A percentile compares a stretch with the other conserved stretches of the same genome.
Conservation (phyloP, 2,888 invertebrate genomes). For the Leucophora obtusa region DNA sequence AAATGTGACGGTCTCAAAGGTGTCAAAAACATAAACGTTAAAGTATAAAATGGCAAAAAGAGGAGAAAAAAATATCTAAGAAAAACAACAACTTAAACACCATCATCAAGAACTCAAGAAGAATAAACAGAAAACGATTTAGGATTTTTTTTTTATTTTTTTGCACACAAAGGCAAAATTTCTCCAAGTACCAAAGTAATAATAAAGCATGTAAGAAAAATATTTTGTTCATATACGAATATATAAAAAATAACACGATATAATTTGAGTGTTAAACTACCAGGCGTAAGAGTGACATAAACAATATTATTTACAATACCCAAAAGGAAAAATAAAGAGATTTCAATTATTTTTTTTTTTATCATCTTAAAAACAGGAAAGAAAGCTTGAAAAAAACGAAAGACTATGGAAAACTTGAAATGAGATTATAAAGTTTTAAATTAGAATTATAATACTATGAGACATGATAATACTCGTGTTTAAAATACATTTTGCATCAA, state of each 20-base stretch:
- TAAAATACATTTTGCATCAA: no score
- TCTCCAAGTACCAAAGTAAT: not conserved
- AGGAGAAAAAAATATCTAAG: constrained; percentile 56
- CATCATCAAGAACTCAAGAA: constrained; percentile 11
- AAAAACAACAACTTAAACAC: constrained; percentile 27
- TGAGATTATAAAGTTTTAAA: not conserved
- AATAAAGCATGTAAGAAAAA: not conserved
- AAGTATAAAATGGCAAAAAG: not conserved
- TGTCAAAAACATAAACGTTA: constrained; percentile 56
- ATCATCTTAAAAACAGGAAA: not conserved
- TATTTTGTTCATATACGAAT: not conserved
- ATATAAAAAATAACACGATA: not conserved
- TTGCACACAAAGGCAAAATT: not conserved
- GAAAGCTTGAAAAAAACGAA: not conserved
- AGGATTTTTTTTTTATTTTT: not conserved
- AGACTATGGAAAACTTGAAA: not conserved
- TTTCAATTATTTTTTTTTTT: constrained; percentile 35
- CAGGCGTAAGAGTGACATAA: constrained; percentile 30
- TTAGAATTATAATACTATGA: not conserved
- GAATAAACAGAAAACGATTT: not conserved
- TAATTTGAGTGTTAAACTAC: not conserved
- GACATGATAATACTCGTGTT: no score
- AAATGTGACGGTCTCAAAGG: constrained; percentile 53
- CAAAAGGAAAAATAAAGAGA: constrained; percentile 34
- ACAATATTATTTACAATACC: constrained; percentile 33